A percentile compares a stretch with the other conserved stretches of the same genome.
Evolutionary conservation across 2,797 vertebrate genomes (phyloP).

Genomic region (Lithobates pipiens): DNA sequence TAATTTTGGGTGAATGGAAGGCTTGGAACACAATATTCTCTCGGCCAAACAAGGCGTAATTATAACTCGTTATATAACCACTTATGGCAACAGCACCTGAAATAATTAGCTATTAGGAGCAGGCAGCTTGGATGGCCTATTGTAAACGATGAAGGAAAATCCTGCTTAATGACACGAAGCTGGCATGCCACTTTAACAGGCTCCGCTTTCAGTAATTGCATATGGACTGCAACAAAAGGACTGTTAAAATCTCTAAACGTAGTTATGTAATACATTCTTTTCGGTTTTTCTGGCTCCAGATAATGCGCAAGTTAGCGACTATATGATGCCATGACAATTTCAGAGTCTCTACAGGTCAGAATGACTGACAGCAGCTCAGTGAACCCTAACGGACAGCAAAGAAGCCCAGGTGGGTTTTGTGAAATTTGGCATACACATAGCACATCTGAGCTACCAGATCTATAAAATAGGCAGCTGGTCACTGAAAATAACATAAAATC

Average conservation of each 20-base stretch:
- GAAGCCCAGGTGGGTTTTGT: no score
- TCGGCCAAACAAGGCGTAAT: constrained; percentile 35
- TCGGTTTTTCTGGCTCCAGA: no score
- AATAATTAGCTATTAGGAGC: constrained; percentile 10
- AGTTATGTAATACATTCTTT: no score
- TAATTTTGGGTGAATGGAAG: constrained; percentile 3
- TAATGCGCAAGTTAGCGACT: no score
- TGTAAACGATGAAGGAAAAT: not conserved
- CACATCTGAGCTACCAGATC: no score
- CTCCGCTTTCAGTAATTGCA: not conserved
- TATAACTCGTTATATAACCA: constrained; percentile 42
- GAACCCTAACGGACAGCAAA: no score
- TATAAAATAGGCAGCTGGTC: no score
- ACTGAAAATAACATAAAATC: no score
- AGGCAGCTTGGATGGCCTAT: not conserved
- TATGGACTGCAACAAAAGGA: not conserved
- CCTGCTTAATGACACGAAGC: not conserved
- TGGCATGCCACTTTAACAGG: not conserved
- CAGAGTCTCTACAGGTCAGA: no score
- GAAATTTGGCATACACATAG: no score
- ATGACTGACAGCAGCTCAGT: no score
- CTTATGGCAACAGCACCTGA: constrained; percentile 6
- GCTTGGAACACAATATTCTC: constrained; percentile 16
- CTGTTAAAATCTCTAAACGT: not conserved
- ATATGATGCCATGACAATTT: no score